These are phyloP conservation scores for Lasiommata megera DNA, from an alignment of 2,888 invertebrate genomes.

Conservation along the genomic window DNA sequence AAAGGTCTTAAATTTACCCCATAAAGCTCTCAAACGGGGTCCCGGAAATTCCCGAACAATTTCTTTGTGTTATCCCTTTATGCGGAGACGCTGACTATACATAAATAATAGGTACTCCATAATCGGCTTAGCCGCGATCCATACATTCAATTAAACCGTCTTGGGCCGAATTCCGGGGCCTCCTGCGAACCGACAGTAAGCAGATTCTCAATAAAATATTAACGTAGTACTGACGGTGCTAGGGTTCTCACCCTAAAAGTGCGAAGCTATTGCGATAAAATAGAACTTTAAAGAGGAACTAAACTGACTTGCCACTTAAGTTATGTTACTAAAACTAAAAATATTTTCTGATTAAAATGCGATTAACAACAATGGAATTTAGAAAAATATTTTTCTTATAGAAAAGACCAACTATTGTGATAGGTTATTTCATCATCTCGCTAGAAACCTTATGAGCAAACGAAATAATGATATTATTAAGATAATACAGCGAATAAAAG, in stretches of 20 bases:
- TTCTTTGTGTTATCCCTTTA: slow-evolving; percentile 19
- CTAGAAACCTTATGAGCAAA: no score
- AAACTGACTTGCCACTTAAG: no score
- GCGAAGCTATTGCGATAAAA: not conserved
- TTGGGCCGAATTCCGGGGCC: slow-evolving; percentile 28
- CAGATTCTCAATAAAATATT: slow-evolving; percentile 44
- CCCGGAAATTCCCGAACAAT: slow-evolving; percentile 7
- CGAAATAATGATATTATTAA: no score
- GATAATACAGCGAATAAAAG: no score
- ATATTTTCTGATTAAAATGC: no score
- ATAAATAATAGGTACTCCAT: slow-evolving; percentile 34
- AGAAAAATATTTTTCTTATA: no score
- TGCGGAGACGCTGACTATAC: slow-evolving; percentile 28
- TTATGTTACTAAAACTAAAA: no score
- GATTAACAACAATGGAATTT: no score
- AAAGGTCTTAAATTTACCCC: not conserved
- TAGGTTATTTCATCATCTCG: no score
- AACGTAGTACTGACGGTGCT: slow-evolving; percentile 22
- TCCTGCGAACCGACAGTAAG: slow-evolving; percentile 34
- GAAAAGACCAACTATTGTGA: no score
- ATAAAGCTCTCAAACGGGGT: not conserved
- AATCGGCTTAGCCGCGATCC: slow-evolving; percentile 44
- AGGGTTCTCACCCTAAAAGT: slow-evolving; percentile 21
- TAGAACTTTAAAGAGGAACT: not conserved
- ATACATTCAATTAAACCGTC: slow-evolving; percentile 50